Evolutionary conservation across 2,888 invertebrate species (phyloP), one percentile per base, ranked within the genome.

Genomic region (Andrena bucephala): DNA sequence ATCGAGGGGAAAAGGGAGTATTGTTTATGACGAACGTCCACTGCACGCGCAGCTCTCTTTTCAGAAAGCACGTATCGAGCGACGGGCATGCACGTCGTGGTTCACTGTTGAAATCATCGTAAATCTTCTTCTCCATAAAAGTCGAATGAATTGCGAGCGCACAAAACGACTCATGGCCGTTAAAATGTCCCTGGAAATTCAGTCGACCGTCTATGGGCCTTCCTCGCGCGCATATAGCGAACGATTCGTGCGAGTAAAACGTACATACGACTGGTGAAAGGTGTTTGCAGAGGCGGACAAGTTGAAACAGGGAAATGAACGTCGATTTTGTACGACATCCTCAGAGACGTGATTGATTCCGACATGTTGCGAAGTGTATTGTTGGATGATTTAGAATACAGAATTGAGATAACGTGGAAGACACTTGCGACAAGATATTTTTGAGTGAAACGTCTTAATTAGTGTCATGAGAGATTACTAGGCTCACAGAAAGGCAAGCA

Each of bases 101-200:
- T 74, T 83, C 84, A 80, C 88, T 86, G 90, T 88, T 89, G 88
- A 90, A 92, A 90, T 88, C 83, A 81, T 77, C 89, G 88, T 92
- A 91, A 92, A 93, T 92, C 89, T 88, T 90, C 75, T 85, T 91
- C 90, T 90, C 89, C 86, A 92, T 92, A 91, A 92, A 93, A 92
- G 90, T 91, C 89, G 89, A 87, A 89, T 85, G 90, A 91, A 90
- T 89, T 85, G 88, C 87, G 84, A 78, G 85, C 80, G 65, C 70
- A 71, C 81, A 81, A 75, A 83, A 78, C 85, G 78, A 48, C 78
- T 68, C 42, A 5, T 16, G 42, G 77, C 77, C 79, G 81, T 88
- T 86, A 86, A 90, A 89, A 82, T 78, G 81, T 85, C 76, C 48
- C 83, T 79, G 80, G 76, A 84, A 85, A 87, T 85, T 86, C 77